phyloP scores from a whole-genome alignment of 2,888 invertebrate species.

The Cryptops parisi region DNA sequence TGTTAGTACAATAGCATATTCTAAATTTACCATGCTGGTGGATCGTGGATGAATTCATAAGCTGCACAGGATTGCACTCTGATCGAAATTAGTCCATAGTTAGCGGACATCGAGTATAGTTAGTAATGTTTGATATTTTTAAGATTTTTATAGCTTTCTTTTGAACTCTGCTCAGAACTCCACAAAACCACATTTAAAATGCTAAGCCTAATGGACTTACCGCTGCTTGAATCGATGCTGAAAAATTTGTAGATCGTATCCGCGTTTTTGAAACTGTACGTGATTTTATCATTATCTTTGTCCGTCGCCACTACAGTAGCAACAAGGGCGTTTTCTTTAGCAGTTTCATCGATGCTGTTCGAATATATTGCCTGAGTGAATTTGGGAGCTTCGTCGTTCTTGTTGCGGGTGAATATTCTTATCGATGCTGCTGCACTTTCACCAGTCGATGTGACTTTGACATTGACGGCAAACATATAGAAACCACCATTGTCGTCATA shows the following conservation, averaged over 20 bases:
- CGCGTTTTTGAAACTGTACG: constrained; percentile 25
- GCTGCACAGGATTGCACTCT: too few species aligned
- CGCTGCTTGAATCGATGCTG: background rate
- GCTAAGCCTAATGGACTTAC: background rate
- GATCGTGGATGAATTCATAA: too few species aligned
- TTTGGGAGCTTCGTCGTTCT: constrained; percentile 31
- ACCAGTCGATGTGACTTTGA: constrained; percentile 30
- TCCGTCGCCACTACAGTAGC: constrained; percentile 32
- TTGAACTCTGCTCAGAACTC: too few species aligned
- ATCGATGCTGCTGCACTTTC: constrained; percentile 27
- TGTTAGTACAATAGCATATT: too few species aligned
- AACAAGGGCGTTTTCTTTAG: constrained; percentile 26
- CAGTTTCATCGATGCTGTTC: constrained; percentile 19
- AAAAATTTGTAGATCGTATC: background rate
- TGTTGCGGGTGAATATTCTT: constrained; percentile 29
- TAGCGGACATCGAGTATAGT: too few species aligned
- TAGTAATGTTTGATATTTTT: too few species aligned
- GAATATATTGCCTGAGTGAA: constrained; percentile 20
- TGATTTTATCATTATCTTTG: constrained; percentile 31
- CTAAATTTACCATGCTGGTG: too few species aligned
- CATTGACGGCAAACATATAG: constrained; percentile 27
- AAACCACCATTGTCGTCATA: constrained; percentile 19
- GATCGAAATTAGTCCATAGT: too few species aligned
- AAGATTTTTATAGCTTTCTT: too few species aligned
- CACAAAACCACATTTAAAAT: too few species aligned